Conservation (phyloP, 1,140 invertebrate genomes). For the Alviniconcha marisindica region DNA sequence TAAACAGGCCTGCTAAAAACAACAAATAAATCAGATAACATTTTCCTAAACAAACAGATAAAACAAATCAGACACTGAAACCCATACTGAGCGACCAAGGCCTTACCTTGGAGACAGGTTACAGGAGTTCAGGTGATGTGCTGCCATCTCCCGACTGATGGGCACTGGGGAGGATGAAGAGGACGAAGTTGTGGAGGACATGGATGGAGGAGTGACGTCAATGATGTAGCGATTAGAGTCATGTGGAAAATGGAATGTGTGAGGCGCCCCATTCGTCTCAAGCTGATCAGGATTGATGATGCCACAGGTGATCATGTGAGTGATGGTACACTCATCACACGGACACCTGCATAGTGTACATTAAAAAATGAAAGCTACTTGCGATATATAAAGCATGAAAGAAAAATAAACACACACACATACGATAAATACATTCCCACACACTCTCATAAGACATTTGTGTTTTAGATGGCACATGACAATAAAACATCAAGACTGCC, state of each 20-base stretch:
- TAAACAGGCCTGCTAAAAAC: neutral
- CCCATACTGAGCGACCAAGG: too few relatives aligned
- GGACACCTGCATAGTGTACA: conserved; percentile 72
- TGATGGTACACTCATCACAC: conserved; percentile 76
- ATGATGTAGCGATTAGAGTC: conserved; percentile 69
- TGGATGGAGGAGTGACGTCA: conserved; percentile 72
- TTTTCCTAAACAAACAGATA: neutral
- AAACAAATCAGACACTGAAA: too few relatives aligned
- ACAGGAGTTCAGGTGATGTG: conserved; percentile 21
- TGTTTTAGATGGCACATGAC: too few relatives aligned
- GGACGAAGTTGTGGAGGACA: conserved; percentile 71
- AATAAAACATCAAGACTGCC: too few relatives aligned
- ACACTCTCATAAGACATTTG: too few relatives aligned
- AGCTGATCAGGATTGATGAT: conserved; percentile 72
- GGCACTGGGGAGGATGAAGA: conserved; percentile 32
- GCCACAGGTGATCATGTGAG: conserved; percentile 75
- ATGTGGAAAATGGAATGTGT: conserved; percentile 62
- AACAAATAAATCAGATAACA: neutral
- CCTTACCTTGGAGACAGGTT: conserved; percentile 18
- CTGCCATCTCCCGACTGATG: conserved; percentile 15
- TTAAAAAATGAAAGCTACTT: conserved; percentile 1
- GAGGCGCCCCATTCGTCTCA: conserved; percentile 53
- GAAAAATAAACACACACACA: neutral
- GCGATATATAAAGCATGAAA: conserved; percentile 1
- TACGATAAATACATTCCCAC: too few relatives aligned